phyloP scores from a whole-genome alignment of 2,113 vertebrate species.

The Canis aureus region DNA sequence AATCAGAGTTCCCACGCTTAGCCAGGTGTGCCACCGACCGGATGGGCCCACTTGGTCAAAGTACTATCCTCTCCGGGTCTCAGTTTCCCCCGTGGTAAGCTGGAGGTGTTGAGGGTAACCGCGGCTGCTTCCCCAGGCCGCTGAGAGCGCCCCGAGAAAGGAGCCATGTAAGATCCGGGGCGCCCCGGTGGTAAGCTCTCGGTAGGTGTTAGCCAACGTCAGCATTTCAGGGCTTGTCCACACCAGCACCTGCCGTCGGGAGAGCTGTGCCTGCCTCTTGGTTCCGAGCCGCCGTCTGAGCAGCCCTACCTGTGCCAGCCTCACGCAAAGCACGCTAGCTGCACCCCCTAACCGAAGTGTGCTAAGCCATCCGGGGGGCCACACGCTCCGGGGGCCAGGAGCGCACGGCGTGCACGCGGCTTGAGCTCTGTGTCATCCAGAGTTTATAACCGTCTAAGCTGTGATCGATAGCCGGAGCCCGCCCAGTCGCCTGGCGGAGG shows the following conservation, averaged over 20 bases:
- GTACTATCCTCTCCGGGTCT: fast-evolving
- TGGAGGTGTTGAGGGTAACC: fast-evolving
- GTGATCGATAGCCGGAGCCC: not conserved
- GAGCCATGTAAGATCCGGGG: fast-evolving
- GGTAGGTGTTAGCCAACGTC: fast-evolving
- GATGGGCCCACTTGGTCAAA: too few species aligned
- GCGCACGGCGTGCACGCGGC: fast-evolving
- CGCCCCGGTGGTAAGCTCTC: fast-evolving
- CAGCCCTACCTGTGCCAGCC: fast-evolving
- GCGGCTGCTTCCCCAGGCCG: not conserved
- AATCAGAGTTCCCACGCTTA: not conserved
- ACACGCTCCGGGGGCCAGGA: fast-evolving
- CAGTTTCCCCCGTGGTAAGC: not conserved
- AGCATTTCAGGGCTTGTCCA: fast-evolving
- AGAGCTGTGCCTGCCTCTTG: fast-evolving
- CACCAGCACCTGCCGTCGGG: fast-evolving
- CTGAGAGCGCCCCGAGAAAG: fast-evolving
- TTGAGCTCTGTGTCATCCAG: fast-evolving
- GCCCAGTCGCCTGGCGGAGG: fast-evolving
- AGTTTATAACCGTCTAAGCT: not conserved
- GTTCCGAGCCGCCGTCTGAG: fast-evolving
- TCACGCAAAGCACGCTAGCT: fast-evolving
- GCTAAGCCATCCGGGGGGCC: not conserved
- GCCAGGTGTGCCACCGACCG: too few species aligned
- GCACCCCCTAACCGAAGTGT: fast-evolving